These are phyloP conservation scores for Eupeodes corollae DNA, from an alignment of 1,140 invertebrate genomes.

Conservation along the genomic window DNA sequence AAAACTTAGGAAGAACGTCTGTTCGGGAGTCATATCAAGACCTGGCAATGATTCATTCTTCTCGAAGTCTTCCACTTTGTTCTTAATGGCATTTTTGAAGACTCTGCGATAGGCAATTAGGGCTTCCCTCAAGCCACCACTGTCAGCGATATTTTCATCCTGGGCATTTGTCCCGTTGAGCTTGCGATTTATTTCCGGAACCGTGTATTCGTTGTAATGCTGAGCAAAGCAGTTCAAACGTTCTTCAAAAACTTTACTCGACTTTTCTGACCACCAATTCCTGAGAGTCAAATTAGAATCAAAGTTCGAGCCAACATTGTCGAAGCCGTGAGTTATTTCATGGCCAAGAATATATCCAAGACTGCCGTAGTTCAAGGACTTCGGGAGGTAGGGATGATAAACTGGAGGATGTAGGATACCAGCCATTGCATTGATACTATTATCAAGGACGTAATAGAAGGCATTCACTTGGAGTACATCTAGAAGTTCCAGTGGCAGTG, in stretches of 20 bases:
- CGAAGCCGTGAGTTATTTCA: constrained; percentile 53
- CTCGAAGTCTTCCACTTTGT: constrained; percentile 40
- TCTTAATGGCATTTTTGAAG: constrained; percentile 35
- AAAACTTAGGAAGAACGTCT: constrained; percentile 85
- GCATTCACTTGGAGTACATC: constrained; percentile 28
- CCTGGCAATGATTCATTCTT: constrained; percentile 53
- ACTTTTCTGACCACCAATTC: constrained; percentile 55
- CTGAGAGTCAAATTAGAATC: constrained; percentile 43
- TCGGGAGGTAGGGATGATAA: constrained; percentile 48
- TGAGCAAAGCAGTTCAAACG: constrained; percentile 62
- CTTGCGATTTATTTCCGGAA: constrained; percentile 40
- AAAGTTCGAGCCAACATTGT: constrained; percentile 45
- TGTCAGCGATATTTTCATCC: constrained; percentile 63
- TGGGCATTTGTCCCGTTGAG: constrained; percentile 51
- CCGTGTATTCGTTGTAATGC: constrained; percentile 44
- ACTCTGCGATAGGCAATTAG: constrained; percentile 61
- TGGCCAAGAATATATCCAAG: constrained; percentile 41
- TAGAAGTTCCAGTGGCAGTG: constrained; percentile 23
- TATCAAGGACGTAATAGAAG: constrained; percentile 30
- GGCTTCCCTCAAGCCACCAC: constrained; percentile 80
- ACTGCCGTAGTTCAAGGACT: neutral
- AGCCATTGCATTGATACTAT: constrained; percentile 43
- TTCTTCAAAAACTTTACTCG: constrained; percentile 42
- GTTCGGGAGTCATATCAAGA: constrained; percentile 67
- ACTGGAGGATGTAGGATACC: constrained; percentile 91